phyloP scores from a whole-genome alignment of 2,888 invertebrate genomes.

The Agonopterix heracliana region DNA sequence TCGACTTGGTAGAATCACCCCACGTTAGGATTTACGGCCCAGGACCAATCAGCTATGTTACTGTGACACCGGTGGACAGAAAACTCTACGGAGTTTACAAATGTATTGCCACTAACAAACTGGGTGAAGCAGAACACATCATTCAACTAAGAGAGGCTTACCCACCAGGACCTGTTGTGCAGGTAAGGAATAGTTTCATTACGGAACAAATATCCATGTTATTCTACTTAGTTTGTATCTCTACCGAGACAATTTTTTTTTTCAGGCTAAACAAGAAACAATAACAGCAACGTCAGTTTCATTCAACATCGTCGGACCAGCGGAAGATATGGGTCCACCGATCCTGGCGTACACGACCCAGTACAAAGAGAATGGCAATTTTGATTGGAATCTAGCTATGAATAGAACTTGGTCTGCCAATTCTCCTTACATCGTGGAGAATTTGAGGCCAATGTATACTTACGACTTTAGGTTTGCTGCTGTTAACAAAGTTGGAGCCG shows the following conservation, averaged over 20 bases:
- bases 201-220: background rate
- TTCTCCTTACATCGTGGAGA: constrained; percentile 87
- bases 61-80: constrained; percentile 80
- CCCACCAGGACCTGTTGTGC: constrained; percentile 79
- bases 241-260: background rate
- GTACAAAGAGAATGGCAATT: constrained; percentile 81
- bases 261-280: constrained; percentile 79
- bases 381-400: constrained; percentile 81
- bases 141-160: constrained; percentile 85
- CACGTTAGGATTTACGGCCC: constrained; percentile 78
- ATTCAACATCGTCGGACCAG: constrained; percentile 86
- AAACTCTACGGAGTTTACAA: constrained; percentile 85
- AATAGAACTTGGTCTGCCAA: constrained; percentile 88
- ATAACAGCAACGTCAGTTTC: constrained; percentile 90
- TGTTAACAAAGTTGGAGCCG: constrained; percentile 87
- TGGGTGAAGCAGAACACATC: constrained; percentile 81
- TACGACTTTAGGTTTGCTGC: constrained; percentile 92
- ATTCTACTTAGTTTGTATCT: background rate
- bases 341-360: constrained; percentile 84
- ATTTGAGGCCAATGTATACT: constrained; percentile 83
- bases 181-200: constrained; percentile 36
- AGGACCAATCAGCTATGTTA: constrained; percentile 83
- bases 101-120: constrained; percentile 86
- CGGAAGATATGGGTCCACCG: constrained; percentile 84
- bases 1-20: constrained; percentile 72